Conservation (phyloP, 2,888 invertebrate species). For the Onchidella celtica region DNA sequence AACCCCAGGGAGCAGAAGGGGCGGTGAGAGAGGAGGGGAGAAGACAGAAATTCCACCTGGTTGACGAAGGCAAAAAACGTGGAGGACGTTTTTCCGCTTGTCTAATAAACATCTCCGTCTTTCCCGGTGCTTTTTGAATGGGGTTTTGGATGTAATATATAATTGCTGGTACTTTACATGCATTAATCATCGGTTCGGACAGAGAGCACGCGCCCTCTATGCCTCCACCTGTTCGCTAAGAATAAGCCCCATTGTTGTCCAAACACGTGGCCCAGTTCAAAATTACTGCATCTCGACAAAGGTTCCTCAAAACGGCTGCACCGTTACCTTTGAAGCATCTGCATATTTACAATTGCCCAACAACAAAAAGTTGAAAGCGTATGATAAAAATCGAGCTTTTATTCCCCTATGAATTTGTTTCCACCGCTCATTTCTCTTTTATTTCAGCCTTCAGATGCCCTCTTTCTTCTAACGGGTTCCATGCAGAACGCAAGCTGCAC, state of each 20-base stretch:
- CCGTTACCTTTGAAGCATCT: conserved; percentile 38
- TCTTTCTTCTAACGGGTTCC: conserved; percentile 21
- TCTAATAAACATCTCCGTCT: neutral
- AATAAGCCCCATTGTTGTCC: conserved; percentile 18
- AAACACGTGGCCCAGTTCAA: conserved; percentile 24
- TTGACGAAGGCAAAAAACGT: too few relatives aligned
- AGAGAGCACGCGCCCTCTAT: conserved; percentile 14
- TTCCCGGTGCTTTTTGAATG: neutral
- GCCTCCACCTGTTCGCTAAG: conserved; percentile 34
- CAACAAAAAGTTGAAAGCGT: conserved; percentile 9
- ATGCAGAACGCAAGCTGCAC: neutral
- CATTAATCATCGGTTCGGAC: conserved; percentile 30
- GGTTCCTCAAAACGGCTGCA: conserved; percentile 28
- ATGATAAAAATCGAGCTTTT: conserved; percentile 37
- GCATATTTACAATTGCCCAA: conserved; percentile 26
- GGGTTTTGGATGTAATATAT: neutral
- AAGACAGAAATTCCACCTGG: too few relatives aligned
- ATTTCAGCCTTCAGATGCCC: conserved; percentile 16
- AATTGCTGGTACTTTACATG: conserved; percentile 38
- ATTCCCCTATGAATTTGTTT: conserved; percentile 24
- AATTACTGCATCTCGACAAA: conserved; percentile 39
- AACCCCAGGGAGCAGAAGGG: neutral
- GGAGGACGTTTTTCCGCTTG: neutral
- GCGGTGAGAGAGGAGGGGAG: neutral
- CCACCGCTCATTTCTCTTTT: conserved; percentile 16